Evolutionary conservation across 1,140 invertebrate species (phyloP), one percentile per base, ranked within the genome.

Genomic region (Cataglyphis hispanica): DNA sequence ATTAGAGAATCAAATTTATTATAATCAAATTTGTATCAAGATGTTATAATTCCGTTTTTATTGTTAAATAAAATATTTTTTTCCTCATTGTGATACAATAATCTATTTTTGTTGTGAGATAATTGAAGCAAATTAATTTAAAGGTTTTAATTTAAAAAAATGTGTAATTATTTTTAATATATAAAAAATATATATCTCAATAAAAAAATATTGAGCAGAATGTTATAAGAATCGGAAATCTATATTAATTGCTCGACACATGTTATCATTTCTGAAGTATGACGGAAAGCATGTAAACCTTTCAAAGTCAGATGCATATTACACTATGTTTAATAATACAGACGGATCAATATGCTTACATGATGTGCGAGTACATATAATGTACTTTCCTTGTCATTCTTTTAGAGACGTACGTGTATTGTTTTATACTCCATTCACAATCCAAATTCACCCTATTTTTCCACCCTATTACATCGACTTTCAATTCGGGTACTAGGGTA

Each of bases 321-420:
- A 53, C 46, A 50, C 50, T 34, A 61, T 34, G 78, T 72, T 83
- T 74, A 83, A 72, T 83, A 83, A 83, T 74, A 83, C 78, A 83
- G 37, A 60, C 56, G 67, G 78, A 83, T 83, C 78, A 56, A 83
- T 83, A 83, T 74, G 78, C 67, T 83, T 74, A 74, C 67, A 83
- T 37, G 46, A 50, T 31, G 53, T 60, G 16, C 43, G 53, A 74
- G 37, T 83, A 74, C 56, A 25, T 61, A 74, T 61, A 83, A 83
- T 83, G 78, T 83, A 74, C 25, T 83, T 83, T 11, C 40, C 78
- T 74, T 60, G 78, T 83, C 56, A 83, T 83, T 78, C 40, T 64
- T 43, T 31, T 25, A 46, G 40, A 67, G 64, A 46, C 72, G 34
- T 34, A 11, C 60, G 16, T 43, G 37, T 43, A 40, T 63, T 76